Base-by-base conservation (phyloP, 2,113 vertebrate genomes). In the Callospermophilus lateralis region DNA sequence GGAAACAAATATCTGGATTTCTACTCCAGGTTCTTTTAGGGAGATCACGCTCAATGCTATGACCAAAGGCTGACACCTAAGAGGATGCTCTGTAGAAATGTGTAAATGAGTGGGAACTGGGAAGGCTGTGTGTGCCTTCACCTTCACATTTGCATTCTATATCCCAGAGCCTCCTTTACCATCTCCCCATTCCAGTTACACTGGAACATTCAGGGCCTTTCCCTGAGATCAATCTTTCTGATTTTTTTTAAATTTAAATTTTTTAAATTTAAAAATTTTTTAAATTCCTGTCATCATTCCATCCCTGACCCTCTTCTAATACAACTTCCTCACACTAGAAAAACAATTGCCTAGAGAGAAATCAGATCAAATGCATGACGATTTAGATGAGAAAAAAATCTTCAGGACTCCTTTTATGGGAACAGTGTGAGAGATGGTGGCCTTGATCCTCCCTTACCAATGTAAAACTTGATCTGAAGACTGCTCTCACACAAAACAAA, bases 401-500 rank as follows among this genome's bases (percentile, higher is more conserved):
- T 16, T 73, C 10, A 22, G 9, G 9, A 7, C 8, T 87, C 11
- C 6, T 89, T 76, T 84, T 6, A 78, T 61, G 22, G 30, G 28
- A 24, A 58, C 26, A 78, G 30, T 8, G 19, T 32, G 22, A 89
- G 70, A 28, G 77, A 74, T 3, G 45, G 32, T 90, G 72, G 10
- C 51, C n/a, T 94, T 42, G 45, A 37, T 84, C 13, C 11, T 79
- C 81, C 63, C 32, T 92, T 34, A 45, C 34, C 19, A 22, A 34
- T 51, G 61, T 58, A 63, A 20, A 90, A 13, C 17, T 58, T 94
- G 24, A 1, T 86, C 61, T 95, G 42, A 32, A 92, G 70, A 87
- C 63, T 90, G 24, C 48, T 28, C 55, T 48, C 90, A 85, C 76
- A 90, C 42, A 94, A 86, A 97, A 77, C 37, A 97, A 96, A 76